Conservation (phyloP, 2,888 invertebrate genomes). For the Drosophila colorata region DNA sequence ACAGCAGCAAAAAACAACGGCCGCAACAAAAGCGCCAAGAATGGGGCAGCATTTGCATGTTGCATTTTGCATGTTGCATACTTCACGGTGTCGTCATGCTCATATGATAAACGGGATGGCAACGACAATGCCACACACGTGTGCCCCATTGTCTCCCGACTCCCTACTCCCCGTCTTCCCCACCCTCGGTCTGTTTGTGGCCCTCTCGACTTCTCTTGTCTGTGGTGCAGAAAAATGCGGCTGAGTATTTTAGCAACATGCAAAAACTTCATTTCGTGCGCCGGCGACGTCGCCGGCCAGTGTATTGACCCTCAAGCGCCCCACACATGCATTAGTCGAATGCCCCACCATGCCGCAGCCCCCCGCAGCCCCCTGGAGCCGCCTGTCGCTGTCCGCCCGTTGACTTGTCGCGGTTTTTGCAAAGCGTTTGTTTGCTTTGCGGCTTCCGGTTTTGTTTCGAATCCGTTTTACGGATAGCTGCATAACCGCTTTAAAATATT, state of each 20-base stretch:
- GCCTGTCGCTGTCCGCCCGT: slow-evolving; percentile 9
- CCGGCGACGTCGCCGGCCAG: slow-evolving; percentile 65
- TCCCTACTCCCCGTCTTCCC: neutral
- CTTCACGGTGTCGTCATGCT: slow-evolving; percentile 66
- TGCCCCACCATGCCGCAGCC: slow-evolving; percentile 14
- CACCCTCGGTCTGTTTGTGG: slow-evolving; percentile 35
- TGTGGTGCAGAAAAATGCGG: slow-evolving; percentile 69
- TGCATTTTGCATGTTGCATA: slow-evolving; percentile 77
- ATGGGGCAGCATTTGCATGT: slow-evolving; percentile 44
- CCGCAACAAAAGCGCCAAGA: slow-evolving; percentile 37
- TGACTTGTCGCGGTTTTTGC: slow-evolving; percentile 74
- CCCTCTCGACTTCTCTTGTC: slow-evolving; percentile 41
- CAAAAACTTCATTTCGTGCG: slow-evolving; percentile 76
- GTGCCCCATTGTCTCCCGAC: slow-evolving; percentile 41
- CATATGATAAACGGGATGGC: slow-evolving; percentile 71
- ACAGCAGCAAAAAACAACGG: slow-evolving; percentile 23
- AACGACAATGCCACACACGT: slow-evolving; percentile 66
- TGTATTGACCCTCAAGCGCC: slow-evolving; percentile 69
- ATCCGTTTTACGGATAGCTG: slow-evolving; percentile 68
- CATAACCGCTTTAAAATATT: slow-evolving; percentile 68
- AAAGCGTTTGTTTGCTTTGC: slow-evolving; percentile 78
- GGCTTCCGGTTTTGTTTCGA: slow-evolving; percentile 75
- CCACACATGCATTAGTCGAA: slow-evolving; percentile 50
- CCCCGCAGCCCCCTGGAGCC: neutral
- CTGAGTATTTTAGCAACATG: slow-evolving; percentile 73